Evolutionary conservation across 2,888 invertebrate genomes (phyloP), one percentile per base, ranked within the genome.

Genomic region (Lymantria dispar): DNA sequence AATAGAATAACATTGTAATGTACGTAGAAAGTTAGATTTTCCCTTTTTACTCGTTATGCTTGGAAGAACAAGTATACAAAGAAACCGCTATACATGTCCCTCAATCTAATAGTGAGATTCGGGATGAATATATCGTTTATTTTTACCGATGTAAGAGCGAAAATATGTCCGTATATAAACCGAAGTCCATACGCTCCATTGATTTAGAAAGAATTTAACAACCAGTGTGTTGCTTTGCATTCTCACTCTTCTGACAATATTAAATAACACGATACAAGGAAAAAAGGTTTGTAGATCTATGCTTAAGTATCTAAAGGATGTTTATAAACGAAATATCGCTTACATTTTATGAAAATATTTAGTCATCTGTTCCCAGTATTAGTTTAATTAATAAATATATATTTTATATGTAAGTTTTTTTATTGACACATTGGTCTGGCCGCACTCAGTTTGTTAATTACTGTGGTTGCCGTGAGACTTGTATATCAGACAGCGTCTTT

Each of bases 1-100:
- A 69, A 68, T 68, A 68, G 52, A 64, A 61, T 56, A 66, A 64
- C 62, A 52, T 54, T 50, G 41, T 51, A 50, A 44, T 49, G 45
- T 41, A 47, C 41, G 38, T 47, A 50, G 7, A 14, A 64, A 58
- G 58, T 54, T 22, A 22, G 22, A 22, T 22, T 54, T 56, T 54
- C 63, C 65, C 57, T 67, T 66, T 59, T 64, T 60, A 61, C 61
- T 67, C 70, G 67, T 70, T 67, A 72, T 69, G 62, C 64, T 64
- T 68, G 60, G 60, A 52, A 70, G 62, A 64, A 64, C 60, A 62
- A 72, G 61, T 58, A 58, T 51, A 49, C 46, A 57, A 48, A 44
- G 62, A 64, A 67, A 69, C 52, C 56, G 53, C 41, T 56, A 49
- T 47, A 48, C 52, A 43, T 48, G 48, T 49, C 15, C 37, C 8